These are phyloP conservation scores for Phyllostomus hastatus DNA, from an alignment of 2,113 vertebrate species.

Conservation along the genomic window DNA sequence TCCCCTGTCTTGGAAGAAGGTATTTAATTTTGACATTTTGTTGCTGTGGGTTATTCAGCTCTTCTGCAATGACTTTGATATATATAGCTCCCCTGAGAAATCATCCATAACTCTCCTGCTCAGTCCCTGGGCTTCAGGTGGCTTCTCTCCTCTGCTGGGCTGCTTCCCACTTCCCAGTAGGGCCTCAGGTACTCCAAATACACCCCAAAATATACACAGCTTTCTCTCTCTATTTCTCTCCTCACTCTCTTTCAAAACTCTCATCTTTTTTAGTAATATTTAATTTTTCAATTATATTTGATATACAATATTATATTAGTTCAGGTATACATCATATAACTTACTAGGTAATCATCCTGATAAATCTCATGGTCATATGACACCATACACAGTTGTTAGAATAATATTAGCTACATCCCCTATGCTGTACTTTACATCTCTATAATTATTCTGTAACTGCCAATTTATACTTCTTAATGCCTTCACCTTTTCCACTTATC, in stretches of 20 bases:
- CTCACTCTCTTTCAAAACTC: not conserved
- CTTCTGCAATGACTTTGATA: not conserved
- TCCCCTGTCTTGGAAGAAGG: not conserved
- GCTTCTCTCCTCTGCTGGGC: not conserved
- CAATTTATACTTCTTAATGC: not conserved
- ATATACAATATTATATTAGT: not conserved
- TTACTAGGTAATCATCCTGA: not conserved
- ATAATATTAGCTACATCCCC: not conserved
- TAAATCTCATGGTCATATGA: not conserved
- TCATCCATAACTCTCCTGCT: no score
- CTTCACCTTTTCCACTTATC: not conserved
- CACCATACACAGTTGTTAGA: not conserved
- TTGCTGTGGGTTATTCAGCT: not conserved
- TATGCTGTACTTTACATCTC: not conserved
- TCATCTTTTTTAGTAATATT: not conserved
- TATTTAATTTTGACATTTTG: not conserved
- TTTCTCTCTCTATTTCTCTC: not conserved
- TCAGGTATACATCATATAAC: not conserved
- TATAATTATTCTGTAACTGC: not conserved
- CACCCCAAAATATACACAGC: not conserved
- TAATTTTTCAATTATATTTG: not conserved
- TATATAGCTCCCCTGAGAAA: not conserved
- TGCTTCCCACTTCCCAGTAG: not conserved
- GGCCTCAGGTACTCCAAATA: no score
- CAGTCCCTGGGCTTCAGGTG: not conserved